Evolutionary conservation across 2,113 vertebrate genomes (phyloP).

Genomic region (Myxocyprinus asiaticus): DNA sequence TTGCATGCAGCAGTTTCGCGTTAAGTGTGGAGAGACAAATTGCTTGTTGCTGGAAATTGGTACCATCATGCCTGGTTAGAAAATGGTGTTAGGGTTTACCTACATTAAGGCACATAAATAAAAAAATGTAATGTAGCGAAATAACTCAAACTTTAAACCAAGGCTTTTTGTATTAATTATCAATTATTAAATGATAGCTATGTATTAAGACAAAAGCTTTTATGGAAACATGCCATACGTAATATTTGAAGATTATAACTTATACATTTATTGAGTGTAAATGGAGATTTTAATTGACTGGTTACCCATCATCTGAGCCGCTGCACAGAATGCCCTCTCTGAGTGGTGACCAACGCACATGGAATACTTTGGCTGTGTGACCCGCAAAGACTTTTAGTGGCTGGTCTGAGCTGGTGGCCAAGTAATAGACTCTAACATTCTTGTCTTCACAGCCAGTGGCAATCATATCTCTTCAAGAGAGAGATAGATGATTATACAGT

Average conservation of each 20-base stretch:
- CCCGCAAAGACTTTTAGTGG: constrained; percentile 93
- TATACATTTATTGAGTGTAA: not conserved
- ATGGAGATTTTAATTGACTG: constrained; percentile 6
- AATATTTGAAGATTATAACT: no score
- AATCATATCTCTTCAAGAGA: constrained; percentile 89
- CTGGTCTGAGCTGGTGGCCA: constrained; percentile 95
- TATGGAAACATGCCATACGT: not conserved
- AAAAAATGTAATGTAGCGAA: no score
- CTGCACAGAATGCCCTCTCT: constrained; percentile 97
- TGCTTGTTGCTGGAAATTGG: no score
- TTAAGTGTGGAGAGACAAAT: no score
- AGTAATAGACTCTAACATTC: constrained; percentile 94
- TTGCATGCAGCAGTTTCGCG: no score
- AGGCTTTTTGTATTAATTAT: no score
- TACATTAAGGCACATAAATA: no score
- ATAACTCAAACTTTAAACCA: no score
- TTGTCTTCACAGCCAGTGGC: constrained; percentile 97
- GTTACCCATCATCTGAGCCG: constrained; percentile 93
- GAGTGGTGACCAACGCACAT: constrained; percentile 95
- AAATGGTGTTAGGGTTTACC: no score
- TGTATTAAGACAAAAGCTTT: no score
- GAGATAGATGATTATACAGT: not conserved
- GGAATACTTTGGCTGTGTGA: constrained; percentile 94
- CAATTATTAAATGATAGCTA: no score
- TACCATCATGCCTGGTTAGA: no score